Evolutionary conservation across 2,888 invertebrate genomes (phyloP).

Genomic region (Ochlodes sylvanus): DNA sequence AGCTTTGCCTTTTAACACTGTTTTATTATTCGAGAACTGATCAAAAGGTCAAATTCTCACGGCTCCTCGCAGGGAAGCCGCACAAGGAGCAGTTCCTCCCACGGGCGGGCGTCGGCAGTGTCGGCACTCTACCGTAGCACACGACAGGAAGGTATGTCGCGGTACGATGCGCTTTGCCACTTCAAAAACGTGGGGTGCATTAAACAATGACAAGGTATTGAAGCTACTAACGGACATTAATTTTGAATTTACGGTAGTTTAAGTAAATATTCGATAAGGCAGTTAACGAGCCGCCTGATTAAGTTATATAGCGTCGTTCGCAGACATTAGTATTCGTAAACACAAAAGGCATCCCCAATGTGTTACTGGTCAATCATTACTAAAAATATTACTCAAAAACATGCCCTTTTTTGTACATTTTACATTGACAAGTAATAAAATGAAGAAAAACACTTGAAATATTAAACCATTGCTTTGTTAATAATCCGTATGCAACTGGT

Average conservation of each 20-base stretch:
- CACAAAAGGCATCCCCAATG: too few species aligned
- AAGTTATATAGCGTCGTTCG: too few species aligned
- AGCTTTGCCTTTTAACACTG: conserved; percentile 1
- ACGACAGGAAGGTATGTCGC: conserved; percentile 49
- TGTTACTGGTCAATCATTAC: too few species aligned
- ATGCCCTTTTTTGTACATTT: too few species aligned
- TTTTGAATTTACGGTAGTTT: too few species aligned
- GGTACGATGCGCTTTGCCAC: conserved; percentile 45
- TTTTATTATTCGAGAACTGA: background rate
- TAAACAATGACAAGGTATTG: background rate
- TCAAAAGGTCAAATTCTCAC: conserved; percentile 54
- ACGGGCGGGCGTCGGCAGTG: conserved; percentile 3
- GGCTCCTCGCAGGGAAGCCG: conserved; percentile 59
- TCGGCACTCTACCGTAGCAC: conserved; percentile 43
- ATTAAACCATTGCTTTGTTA: conserved; percentile 6
- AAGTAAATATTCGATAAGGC: too few species aligned
- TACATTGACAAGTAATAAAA: too few species aligned
- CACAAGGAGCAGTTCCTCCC: conserved; percentile 51
- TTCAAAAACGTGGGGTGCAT: conserved; percentile 41
- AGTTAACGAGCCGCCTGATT: too few species aligned
- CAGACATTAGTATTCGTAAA: too few species aligned
- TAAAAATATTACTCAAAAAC: too few species aligned
- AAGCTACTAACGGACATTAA: background rate
- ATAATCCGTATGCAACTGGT: conserved; percentile 7
- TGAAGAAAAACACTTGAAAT: conserved; percentile 2